phyloP scores from a whole-genome alignment of 2,113 vertebrate genomes.

The Salvelinus sp. region DNA sequence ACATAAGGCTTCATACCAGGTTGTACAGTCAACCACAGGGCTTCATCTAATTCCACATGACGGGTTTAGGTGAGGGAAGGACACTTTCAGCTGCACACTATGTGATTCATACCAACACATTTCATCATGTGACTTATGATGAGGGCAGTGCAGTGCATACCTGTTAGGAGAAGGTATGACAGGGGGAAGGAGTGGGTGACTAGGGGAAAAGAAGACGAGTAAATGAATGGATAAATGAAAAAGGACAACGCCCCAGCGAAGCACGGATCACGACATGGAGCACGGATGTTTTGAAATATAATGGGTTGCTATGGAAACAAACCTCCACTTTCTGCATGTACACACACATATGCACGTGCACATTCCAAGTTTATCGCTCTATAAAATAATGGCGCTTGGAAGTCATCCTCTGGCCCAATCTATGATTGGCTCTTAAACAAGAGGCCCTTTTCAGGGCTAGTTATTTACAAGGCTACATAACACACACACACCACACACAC shows the following conservation, averaged over 20 bases:
- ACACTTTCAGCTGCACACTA: background rate
- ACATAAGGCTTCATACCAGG: too few relatives aligned
- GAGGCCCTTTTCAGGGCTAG: too few relatives aligned
- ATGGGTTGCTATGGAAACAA: conserved; percentile 55
- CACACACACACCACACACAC: too few relatives aligned
- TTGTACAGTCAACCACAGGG: too few relatives aligned
- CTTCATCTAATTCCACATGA: too few relatives aligned
- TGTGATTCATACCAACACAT: too few relatives aligned
- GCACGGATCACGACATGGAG: background rate
- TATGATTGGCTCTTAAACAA: background rate
- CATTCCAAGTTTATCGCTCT: background rate
- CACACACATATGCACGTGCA: conserved; percentile 44
- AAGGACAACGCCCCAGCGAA: conserved; percentile 16
- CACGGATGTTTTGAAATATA: conserved; percentile 52
- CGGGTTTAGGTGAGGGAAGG: background rate
- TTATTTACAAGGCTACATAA: background rate
- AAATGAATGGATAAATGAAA: conserved; percentile 1
- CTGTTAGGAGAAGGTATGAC: background rate
- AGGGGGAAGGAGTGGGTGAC: background rate
- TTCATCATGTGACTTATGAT: too few relatives aligned
- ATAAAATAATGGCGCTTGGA: background rate
- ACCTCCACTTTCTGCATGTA: conserved; percentile 23
- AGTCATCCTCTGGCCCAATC: background rate
- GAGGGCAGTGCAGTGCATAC: too few relatives aligned
- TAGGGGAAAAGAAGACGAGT: background rate